Conservation (phyloP, 2,113 vertebrate species). For the Leucopsar rothschildi region DNA sequence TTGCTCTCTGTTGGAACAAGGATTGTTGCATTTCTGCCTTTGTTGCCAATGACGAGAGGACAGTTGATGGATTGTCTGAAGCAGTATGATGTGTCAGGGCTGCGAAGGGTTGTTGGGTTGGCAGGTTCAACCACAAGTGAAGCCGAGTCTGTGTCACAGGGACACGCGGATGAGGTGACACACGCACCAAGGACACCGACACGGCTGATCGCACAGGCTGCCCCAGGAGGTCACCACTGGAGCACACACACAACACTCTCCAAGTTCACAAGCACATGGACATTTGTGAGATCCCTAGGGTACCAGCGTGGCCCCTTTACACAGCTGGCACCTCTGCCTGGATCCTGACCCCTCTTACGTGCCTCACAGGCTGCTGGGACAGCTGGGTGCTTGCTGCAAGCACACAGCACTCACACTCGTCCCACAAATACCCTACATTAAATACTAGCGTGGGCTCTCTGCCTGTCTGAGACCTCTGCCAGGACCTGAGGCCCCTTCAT, state of each 20-base stretch:
- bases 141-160: background rate
- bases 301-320: background rate
- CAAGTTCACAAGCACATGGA: background rate
- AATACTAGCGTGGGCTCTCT: background rate
- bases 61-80: background rate
- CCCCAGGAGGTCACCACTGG: background rate
- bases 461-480: background rate
- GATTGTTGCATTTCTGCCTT: background rate
- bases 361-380: background rate
- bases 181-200: rapidly evolving
- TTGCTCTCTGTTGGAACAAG: background rate
- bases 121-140: background rate
- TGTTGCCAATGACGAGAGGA: background rate
- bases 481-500: background rate
- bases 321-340: background rate
- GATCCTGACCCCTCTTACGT: rapidly evolving
- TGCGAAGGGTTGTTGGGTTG: background rate
- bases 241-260: rapidly evolving
- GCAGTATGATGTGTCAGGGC: background rate
- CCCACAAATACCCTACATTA: background rate
- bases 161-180: rapidly evolving
- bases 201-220: background rate
- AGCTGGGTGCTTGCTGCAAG: background rate
- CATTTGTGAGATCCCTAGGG: background rate
- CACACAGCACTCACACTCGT: rapidly evolving